phyloP scores from a whole-genome alignment of 2,113 vertebrate genomes.

The Drymodes brunneopygia region DNA sequence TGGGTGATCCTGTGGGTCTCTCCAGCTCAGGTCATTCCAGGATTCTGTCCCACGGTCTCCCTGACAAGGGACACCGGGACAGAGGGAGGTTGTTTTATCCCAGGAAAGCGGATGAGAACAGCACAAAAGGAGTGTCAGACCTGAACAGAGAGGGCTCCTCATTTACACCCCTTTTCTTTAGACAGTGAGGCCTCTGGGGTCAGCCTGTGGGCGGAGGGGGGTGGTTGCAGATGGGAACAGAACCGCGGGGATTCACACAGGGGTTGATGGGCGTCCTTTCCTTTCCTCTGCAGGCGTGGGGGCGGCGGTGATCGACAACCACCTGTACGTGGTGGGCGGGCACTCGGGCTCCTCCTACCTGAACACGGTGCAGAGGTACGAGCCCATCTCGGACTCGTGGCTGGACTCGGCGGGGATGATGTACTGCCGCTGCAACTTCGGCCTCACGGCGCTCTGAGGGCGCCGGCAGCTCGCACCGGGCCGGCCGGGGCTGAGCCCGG shows the following conservation, averaged over 20 bases:
- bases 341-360: conserved; percentile 97
- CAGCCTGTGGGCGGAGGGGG: fast-evolving
- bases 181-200: fast-evolving
- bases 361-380: conserved; percentile 94
- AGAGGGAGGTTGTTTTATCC: fast-evolving
- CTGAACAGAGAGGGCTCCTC: fast-evolving
- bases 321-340: conserved; percentile 95
- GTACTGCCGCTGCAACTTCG: conserved; percentile 97
- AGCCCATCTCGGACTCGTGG: conserved; percentile 93
- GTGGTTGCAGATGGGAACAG: fast-evolving
- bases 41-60: background rate
- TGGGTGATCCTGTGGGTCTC: background rate
- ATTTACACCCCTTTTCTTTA: fast-evolving
- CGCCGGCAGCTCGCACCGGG: fast-evolving
- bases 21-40: fast-evolving
- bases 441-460: conserved; percentile 91
- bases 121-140: too few relatives aligned
- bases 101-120: fast-evolving
- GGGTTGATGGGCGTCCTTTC: fast-evolving
- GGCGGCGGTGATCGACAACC: conserved; percentile 92
- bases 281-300: conserved; percentile 81
- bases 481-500: background rate
- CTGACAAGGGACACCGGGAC: fast-evolving
- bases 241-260: fast-evolving
- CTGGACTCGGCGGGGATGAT: conserved; percentile 95